Evolutionary conservation across 2,797 vertebrate species (phyloP).

Genomic region (Pipistrellus nathusii): DNA sequence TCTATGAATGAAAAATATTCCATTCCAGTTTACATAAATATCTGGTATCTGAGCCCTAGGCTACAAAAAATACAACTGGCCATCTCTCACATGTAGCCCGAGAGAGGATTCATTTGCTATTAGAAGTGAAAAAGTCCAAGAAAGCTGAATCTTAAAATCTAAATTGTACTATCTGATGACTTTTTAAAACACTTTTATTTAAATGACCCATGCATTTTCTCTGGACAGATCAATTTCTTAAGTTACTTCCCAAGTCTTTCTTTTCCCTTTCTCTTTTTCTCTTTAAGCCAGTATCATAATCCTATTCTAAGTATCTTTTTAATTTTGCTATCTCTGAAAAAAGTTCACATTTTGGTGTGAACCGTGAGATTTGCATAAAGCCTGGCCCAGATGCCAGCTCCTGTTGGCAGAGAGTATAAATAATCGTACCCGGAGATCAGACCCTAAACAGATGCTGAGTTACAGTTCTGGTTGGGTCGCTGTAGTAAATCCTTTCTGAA

Average conservation of each 20-base stretch:
- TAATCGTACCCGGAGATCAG: neutral
- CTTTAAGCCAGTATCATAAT: neutral
- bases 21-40: neutral
- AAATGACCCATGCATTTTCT: neutral
- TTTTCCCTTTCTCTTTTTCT: neutral
- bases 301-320: conserved; percentile 3
- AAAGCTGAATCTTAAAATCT: neutral
- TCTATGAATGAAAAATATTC: neutral
- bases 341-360: neutral
- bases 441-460: neutral
- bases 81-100: neutral
- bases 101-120: conserved; percentile 29
- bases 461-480: neutral
- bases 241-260: neutral
- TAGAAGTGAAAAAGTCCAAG: neutral
- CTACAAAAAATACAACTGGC: neutral
- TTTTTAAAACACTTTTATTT: conserved; percentile 39
- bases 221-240: neutral
- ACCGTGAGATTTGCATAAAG: neutral
- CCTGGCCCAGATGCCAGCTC: neutral
- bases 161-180: neutral
- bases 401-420: neutral
- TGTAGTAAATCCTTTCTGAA: neutral
- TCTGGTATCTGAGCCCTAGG: neutral
- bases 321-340: neutral